A percentile compares a stretch with the other conserved stretches of the same genome.
phyloP scores from a whole-genome alignment of 23 tunicate species.

The Trididemnum miniatum region DNA sequence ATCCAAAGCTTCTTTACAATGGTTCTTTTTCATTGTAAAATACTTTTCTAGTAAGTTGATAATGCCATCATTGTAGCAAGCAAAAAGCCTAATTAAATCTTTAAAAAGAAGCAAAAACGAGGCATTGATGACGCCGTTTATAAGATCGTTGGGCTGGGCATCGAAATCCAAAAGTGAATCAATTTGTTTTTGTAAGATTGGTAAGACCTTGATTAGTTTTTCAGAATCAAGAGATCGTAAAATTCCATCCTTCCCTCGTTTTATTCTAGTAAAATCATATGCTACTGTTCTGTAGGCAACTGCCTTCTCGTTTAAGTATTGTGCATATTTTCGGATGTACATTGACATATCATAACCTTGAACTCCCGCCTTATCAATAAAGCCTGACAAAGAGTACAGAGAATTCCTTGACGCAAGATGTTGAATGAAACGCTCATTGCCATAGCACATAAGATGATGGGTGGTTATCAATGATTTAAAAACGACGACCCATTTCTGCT shows the following conservation, averaged over 20 bases:
- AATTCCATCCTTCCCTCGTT: constrained; percentile 76
- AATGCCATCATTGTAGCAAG: constrained; percentile 98
- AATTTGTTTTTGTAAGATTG: constrained; percentile 70
- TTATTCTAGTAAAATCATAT: constrained; percentile 93
- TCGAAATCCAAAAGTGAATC: constrained; percentile 91
- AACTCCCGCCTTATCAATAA: constrained; percentile 79
- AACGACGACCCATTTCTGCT: constrained; percentile 94
- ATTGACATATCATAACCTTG: constrained; percentile 99
- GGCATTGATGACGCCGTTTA: constrained; percentile 89
- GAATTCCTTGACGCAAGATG: constrained; percentile 87
- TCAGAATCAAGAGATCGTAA: constrained; percentile 63
- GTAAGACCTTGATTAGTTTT: constrained; percentile 87
- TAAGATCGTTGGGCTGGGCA: constrained; percentile 85
- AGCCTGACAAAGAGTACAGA: constrained; percentile 60
- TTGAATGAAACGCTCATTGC: constrained; percentile 87
- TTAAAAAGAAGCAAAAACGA: constrained; percentile 94
- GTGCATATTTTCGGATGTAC: constrained; percentile 82
- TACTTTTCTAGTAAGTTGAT: constrained; percentile 90
- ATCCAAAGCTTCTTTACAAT: constrained; percentile 95
- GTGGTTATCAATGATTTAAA: constrained; percentile 90
- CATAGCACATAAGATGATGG: constrained; percentile 94
- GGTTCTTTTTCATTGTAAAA: constrained; percentile 95
- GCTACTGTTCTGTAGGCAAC: constrained; percentile 94
- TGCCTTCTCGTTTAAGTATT: constrained; percentile 90
- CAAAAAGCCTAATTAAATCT: constrained; percentile 94